Evolutionary conservation across 1,140 invertebrate genomes (phyloP), one percentile per base, ranked within the genome.

Genomic region (Luehdorfia chinensis): DNA sequence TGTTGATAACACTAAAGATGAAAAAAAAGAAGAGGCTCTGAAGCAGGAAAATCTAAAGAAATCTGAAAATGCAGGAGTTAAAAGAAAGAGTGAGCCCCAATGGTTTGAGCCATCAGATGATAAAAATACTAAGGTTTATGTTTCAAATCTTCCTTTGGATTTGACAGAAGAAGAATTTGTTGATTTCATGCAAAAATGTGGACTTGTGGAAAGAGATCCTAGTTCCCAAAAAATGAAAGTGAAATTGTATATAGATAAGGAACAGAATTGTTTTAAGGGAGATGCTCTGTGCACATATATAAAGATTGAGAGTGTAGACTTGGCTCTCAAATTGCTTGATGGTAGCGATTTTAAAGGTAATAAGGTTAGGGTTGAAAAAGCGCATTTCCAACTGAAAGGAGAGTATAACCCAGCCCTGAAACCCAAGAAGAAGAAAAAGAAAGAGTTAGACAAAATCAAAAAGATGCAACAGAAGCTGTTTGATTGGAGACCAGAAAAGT

Each of bases 251-350:
- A 92, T 89, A 59, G 96, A 98, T 69, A 79, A 90, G 28, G 90
- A 94, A 66, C 94, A 95, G 1, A 93, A 93, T 19, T 89, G 93
- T 56, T 88, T 95, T 6, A 99, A 99, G 89, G 98, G 98, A 8
- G 98, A 99, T 88, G 98, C 94, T 9, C 88, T 97, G 4, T 99
- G 98, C 80, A 96, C 96, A 59, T 99, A 99, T 71, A 97, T 99
- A 12, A 99, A 97, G 91, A 90, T 95, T 43, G 98, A 99, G 83
- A 99, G 97, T 11, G 96, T 99, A 0, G 91, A 97, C 25, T 80
- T 99, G 55, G 97, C 98, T 0, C 79, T 99, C 30, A 93, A 96
- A 43, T 90, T 99, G 55, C 79, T 99, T 11, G 98, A 99, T 90
- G 98, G 96, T 0, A 94, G 90, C 67, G 90, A 94, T 55, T 76